Percentiles rank a stretch among this genome's conserved stretches.
These are phyloP conservation scores for Sterna hirundo DNA, from an alignment of 2,113 vertebrate species.

Conservation along the genomic window DNA sequence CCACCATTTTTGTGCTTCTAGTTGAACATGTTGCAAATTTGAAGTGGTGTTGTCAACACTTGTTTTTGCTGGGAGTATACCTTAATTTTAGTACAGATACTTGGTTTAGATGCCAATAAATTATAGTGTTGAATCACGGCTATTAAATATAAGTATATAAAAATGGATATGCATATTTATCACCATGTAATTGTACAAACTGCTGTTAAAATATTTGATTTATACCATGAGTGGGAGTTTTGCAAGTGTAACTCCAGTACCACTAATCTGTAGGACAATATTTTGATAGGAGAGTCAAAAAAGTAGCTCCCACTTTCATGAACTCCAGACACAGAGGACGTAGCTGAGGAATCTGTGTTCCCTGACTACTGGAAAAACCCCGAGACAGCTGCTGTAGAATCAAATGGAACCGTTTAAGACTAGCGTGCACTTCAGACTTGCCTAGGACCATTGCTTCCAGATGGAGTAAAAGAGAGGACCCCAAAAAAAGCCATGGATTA, in stretches of 20 bases:
- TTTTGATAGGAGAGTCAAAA: background rate
- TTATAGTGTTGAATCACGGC: background rate
- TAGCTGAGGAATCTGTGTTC: background rate
- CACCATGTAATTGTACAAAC: background rate
- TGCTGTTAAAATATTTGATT: background rate
- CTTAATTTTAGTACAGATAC: background rate
- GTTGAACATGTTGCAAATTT: background rate
- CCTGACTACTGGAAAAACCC: background rate
- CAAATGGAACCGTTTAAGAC: background rate
- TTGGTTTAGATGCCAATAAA: background rate
- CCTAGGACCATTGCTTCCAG: background rate
- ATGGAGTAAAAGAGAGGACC: background rate
- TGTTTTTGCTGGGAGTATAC: background rate
- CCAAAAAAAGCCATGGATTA: background rate
- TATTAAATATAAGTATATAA: background rate
- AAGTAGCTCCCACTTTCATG: background rate
- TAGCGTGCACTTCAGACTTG: background rate
- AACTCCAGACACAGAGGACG: background rate
- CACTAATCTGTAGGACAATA: background rate
- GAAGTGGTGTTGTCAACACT: background rate
- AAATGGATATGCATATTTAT: background rate
- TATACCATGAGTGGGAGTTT: background rate
- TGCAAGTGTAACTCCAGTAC: background rate
- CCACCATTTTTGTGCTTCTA: background rate
- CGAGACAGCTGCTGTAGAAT: background rate